These are phyloP conservation scores for Drosophila malerkotliana DNA, from an alignment of 1,140 invertebrate genomes.

Conservation along the genomic window DNA sequence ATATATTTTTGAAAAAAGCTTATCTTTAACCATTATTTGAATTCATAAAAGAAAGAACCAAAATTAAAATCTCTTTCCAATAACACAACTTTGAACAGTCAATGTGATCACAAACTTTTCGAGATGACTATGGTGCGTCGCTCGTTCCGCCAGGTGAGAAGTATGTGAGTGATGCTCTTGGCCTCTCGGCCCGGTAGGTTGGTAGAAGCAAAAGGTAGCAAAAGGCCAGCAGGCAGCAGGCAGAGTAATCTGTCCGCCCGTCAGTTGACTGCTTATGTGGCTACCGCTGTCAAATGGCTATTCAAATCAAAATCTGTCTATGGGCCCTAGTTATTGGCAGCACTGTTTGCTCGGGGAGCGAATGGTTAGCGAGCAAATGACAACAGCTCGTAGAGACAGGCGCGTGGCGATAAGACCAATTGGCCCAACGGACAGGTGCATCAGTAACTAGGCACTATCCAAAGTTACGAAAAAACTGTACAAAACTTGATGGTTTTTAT, in stretches of 20 bases:
- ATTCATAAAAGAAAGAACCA: too few relatives aligned
- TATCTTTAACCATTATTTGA: too few relatives aligned
- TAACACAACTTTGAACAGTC: too few relatives aligned
- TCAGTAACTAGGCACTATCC: conserved; percentile 48
- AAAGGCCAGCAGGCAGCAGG: conserved; percentile 61
- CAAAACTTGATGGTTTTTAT: neutral
- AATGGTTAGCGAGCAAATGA: conserved; percentile 32
- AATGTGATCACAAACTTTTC: conserved; percentile 25
- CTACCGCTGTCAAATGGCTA: conserved; percentile 62
- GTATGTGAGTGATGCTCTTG: conserved; percentile 64
- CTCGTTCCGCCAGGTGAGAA: conserved; percentile 63
- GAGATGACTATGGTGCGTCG: conserved; percentile 20
- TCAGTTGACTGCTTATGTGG: conserved; percentile 13
- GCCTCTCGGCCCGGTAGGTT: conserved; percentile 41
- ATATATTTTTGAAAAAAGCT: too few relatives aligned
- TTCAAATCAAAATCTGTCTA: conserved; percentile 68
- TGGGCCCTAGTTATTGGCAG: conserved; percentile 6
- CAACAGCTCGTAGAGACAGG: conserved; percentile 35
- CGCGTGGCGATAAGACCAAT: conserved; percentile 64
- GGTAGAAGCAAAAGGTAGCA: conserved; percentile 39
- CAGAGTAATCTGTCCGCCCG: conserved; percentile 50
- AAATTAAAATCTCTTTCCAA: too few relatives aligned
- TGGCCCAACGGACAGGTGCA: conserved; percentile 48
- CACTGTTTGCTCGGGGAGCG: conserved; percentile 26
- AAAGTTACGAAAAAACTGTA: conserved; percentile 37